Conservation (phyloP, 2,113 vertebrate species). For the Ornithorhynchus anatinus region DNA sequence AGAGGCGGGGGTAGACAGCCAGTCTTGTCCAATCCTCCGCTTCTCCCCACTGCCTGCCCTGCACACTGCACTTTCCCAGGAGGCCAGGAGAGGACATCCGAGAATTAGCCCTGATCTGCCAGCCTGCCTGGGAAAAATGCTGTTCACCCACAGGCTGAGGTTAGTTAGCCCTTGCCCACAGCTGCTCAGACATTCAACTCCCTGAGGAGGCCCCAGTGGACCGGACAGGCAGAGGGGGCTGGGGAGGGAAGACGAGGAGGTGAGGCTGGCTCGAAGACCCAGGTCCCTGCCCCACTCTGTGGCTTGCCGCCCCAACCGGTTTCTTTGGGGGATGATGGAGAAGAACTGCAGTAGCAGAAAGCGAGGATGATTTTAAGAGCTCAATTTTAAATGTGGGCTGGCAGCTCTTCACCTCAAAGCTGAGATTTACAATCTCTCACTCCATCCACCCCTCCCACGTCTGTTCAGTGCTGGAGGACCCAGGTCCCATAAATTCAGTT, state of each 20-base stretch:
- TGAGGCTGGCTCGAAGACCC: not conserved
- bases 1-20: not conserved
- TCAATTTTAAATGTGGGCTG: not conserved
- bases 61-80: not conserved
- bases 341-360: not conserved
- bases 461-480: no score
- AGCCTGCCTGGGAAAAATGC: not conserved
- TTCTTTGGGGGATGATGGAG: not conserved
- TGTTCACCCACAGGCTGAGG: not conserved
- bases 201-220: fast-evolving
- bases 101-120: not conserved
- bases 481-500: no score
- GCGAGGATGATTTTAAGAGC: not conserved
- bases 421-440: not conserved
- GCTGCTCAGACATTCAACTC: no score
- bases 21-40: no score
- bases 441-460: fast-evolving
- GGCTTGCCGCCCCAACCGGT: not conserved
- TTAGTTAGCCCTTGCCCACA: no score
- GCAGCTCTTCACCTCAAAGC: not conserved
- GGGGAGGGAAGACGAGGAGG: fast-evolving
- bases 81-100: not conserved
- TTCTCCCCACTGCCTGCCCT: no score
- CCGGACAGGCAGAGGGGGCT: not conserved
- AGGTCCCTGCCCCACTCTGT: fast-evolving